These are phyloP conservation scores for Anadara kagoshimensis DNA, from an alignment of 1,140 invertebrate genomes.

Conservation along the genomic window DNA sequence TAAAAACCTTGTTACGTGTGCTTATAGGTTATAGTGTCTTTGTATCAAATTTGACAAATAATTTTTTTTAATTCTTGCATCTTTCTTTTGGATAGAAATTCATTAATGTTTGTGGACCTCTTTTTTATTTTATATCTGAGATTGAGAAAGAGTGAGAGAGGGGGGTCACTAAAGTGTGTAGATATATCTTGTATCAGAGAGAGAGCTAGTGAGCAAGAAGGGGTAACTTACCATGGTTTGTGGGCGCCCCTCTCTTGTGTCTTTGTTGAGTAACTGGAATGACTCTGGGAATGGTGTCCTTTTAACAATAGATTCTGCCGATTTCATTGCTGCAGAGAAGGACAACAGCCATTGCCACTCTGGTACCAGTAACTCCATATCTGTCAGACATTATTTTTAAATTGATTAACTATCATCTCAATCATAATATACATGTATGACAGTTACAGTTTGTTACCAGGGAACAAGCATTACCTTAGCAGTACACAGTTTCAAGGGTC, in stretches of 20 bases:
- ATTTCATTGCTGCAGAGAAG: slow-evolving; percentile 76
- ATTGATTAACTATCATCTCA: background rate
- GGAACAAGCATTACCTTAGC: too few relatives aligned
- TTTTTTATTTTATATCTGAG: too few relatives aligned
- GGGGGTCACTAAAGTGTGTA: too few relatives aligned
- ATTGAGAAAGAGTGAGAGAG: too few relatives aligned
- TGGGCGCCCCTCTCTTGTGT: slow-evolving; percentile 16
- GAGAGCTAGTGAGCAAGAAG: too few relatives aligned
- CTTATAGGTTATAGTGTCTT: too few relatives aligned
- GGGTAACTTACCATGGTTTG: slow-evolving; percentile 13
- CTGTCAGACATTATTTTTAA: slow-evolving; percentile 7
- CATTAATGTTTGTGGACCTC: too few relatives aligned
- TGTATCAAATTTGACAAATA: background rate
- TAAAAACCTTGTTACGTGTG: too few relatives aligned
- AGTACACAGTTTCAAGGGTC: too few relatives aligned
- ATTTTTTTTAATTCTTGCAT: background rate
- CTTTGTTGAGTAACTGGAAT: slow-evolving; percentile 68
- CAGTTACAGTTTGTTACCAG: background rate
- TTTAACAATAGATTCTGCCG: slow-evolving; percentile 77
- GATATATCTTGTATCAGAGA: too few relatives aligned
- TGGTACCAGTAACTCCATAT: slow-evolving; percentile 62
- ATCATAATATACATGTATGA: background rate
- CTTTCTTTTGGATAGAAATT: too few relatives aligned
- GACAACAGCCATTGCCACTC: slow-evolving; percentile 80
- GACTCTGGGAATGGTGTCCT: slow-evolving; percentile 74